Percentiles rank a stretch among this genome's conserved stretches.
These are phyloP conservation scores for Morpho deidamia DNA, from an alignment of 2,888 invertebrate species.

Conservation along the genomic window DNA sequence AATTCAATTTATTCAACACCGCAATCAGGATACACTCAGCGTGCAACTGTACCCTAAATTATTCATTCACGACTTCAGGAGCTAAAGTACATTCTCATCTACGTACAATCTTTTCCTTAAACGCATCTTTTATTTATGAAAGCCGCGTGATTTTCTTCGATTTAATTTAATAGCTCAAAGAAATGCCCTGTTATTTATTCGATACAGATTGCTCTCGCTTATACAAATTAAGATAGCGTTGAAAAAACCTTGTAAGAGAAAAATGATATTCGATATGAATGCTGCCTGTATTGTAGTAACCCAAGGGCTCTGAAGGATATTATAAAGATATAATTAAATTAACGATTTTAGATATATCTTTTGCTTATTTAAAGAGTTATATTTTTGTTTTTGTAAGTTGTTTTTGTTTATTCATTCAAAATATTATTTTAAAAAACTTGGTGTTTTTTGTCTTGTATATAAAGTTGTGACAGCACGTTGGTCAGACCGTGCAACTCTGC, in stretches of 20 bases:
- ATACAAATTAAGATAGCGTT: not conserved
- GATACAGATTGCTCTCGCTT: constrained; percentile 8
- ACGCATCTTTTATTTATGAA: constrained; percentile 59
- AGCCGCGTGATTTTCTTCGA: constrained; percentile 48
- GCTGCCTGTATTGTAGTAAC: too few relatives aligned
- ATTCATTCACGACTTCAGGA: constrained; percentile 53
- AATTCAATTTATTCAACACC: not conserved
- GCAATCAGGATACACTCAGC: constrained; percentile 3
- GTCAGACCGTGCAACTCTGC: too few relatives aligned
- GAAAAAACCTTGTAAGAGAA: not conserved
- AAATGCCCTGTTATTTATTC: constrained; percentile 22
- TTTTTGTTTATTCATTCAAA: too few relatives aligned
- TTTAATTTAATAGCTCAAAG: constrained; percentile 38
- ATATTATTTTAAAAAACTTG: too few relatives aligned
- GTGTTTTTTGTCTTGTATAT: too few relatives aligned
- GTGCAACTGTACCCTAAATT: constrained; percentile 41
- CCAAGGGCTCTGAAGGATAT: too few relatives aligned
- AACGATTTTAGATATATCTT: too few relatives aligned
- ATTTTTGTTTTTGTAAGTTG: too few relatives aligned
- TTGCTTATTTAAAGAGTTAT: too few relatives aligned
- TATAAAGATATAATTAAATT: too few relatives aligned
- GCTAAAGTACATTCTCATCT: constrained; percentile 57
- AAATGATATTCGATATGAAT: not conserved
- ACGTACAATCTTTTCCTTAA: constrained; percentile 54
- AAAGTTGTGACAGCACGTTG: too few relatives aligned